Base-by-base conservation (phyloP, 2,888 invertebrate genomes). In the Ormyrus labotus region DNA sequence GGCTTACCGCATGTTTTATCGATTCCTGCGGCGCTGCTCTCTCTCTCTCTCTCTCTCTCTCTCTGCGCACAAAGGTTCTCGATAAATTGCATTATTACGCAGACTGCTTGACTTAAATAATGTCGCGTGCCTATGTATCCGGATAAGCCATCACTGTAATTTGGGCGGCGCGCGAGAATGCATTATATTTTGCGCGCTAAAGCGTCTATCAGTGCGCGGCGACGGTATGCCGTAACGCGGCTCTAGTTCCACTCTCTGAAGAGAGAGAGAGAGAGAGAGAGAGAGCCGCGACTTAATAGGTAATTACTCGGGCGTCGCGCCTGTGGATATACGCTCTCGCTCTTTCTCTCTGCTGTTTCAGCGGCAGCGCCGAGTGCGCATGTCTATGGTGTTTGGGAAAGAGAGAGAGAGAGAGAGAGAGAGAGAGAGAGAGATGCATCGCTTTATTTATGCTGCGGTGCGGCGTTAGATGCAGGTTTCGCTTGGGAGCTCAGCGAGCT, bases 281-380 rank as follows among this genome's bases (percentile, higher is more conserved):
- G 34, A 34, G 34, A n/a, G 55, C 55, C 65, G 61, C 61, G 78
- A 76, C 81, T 82, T 82, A 82, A 82, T 79, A 82, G 79, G 78
- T 82, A 79, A 82, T 82, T 82, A 79, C 78, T 69, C 53, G 60
- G 58, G 71, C 51, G 60, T 55, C 64, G 60, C 6, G 13, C 7
- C 19, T 60, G 13, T 19, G 60, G 2, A 34, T 34, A 4, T 4
- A 34, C 34, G 34, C 4, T 34, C 34, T 34, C 34, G 34, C 34
- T 34, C 34, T 34, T 34, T 34, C 34, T 4, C 34, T 34, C 34
- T 34, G 34, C 34, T 34, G 34, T 34, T 34, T 34, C 34, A 34
- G 4, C 34, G 34, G 34, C 34, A 34, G 34, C 34, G 4, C 34
- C 34, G 34, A 34, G 34, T 34, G 34, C 34, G 34, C 34, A 34